These are phyloP conservation scores for Drosophila malerkotliana DNA, from an alignment of 1,140 invertebrate species.

Conservation along the genomic window DNA sequence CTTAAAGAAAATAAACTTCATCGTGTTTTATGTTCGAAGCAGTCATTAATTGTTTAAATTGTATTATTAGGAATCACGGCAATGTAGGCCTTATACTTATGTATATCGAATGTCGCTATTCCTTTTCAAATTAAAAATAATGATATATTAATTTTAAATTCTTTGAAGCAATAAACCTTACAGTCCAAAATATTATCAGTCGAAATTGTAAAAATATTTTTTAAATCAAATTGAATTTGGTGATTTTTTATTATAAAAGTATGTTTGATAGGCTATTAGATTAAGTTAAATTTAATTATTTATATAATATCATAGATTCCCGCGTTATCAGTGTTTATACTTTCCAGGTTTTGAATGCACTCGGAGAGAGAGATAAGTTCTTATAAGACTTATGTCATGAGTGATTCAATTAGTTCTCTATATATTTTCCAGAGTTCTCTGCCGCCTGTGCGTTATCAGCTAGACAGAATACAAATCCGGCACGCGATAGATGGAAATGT, in stretches of 20 bases:
- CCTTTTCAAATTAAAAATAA: background rate
- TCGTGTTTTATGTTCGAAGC: background rate
- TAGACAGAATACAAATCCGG: constrained; percentile 34
- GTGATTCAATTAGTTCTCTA: constrained; percentile 61
- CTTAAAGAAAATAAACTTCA: constrained; percentile 28
- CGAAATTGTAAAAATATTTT: no score
- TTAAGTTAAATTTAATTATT: background rate
- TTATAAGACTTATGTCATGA: constrained; percentile 40
- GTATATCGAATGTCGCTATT: no score
- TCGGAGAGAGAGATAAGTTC: constrained; percentile 41
- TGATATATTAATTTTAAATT: background rate
- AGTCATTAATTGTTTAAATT: background rate
- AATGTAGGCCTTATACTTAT: no score
- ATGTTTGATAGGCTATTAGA: background rate
- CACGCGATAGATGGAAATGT: constrained; percentile 31
- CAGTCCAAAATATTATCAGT: background rate
- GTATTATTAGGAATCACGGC: background rate
- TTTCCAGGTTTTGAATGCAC: constrained; percentile 16
- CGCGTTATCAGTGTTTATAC: constrained; percentile 12
- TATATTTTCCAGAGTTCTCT: constrained; percentile 1
- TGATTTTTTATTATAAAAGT: background rate
- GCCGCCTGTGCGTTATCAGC: constrained; percentile 38
- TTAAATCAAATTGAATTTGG: background rate
- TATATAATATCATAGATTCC: background rate
- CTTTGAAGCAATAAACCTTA: background rate